Base-by-base conservation (phyloP, 2,113 vertebrate species). In the Noturus placidus region DNA sequence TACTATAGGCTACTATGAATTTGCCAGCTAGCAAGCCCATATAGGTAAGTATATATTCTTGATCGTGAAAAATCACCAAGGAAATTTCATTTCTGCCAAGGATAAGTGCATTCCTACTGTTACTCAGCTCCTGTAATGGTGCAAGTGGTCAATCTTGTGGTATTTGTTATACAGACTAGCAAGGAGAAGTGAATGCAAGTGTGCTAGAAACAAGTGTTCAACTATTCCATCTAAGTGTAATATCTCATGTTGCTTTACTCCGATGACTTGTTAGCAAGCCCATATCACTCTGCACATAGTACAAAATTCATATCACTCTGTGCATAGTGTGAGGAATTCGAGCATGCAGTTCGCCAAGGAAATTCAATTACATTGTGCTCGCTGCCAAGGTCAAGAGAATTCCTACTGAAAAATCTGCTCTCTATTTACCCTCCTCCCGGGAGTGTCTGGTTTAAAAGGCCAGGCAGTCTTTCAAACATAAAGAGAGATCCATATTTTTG, bases 361-460 rank as follows among this genome's bases (percentile, higher is more conserved):
- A 80, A 30, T 54, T 57, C 52, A 78, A 54, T 54, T 54, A 54
- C 27, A 54, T 19, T 78, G 27, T 78, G 76, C 46, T 54, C 4
- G 27, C 50, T 80, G 52, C 54, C 54, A 81, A 81, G 30, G 54
- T 59, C 78, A 81, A 81, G 78, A 35, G 30, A 81, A 59, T 81
- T 81, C 19, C 54, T 59, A 59, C 19, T 57, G 50, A 81, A 35
- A 81, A 33, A 57, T 57, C 10, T 22, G 52, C 30, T 33, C 15
- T 10, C 10, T 52, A 27, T 78, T 78, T 56, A 54, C n/a, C 50
- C 50, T 54, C 27, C 17, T 27, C 50, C 14, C 1, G 17, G n/a
- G 52, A 54, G 22, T 19, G 50, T 15, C 25, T 79, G 13, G 77
- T 79, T 33, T 79, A 79, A 79, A 56, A 56, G 27, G 5, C 17